A percentile compares a stretch with the other conserved stretches of the same genome.
Evolutionary conservation across 2,113 vertebrate species (phyloP).

Genomic region (Dromiciops gliroides): DNA sequence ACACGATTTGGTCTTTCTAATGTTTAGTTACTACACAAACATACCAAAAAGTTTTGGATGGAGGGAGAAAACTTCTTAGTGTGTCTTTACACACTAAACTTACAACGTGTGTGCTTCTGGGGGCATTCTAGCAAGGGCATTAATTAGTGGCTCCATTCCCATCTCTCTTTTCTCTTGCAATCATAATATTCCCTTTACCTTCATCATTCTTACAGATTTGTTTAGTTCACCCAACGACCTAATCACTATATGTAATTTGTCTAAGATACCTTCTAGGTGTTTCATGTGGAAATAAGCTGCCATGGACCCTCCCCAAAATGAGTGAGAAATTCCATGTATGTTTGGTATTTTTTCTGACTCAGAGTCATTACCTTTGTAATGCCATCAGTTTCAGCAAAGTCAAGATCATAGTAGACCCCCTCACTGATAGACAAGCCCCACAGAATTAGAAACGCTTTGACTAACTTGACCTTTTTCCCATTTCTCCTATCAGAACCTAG

Average conservation of each 20-base stretch:
- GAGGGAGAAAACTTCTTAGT: not conserved
- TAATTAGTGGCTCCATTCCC: slow-evolving; percentile 39
- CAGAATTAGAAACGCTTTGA: slow-evolving; percentile 36
- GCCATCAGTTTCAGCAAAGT: slow-evolving; percentile 37
- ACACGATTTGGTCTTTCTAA: not conserved
- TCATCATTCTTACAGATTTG: not conserved
- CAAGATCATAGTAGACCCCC: slow-evolving; percentile 38
- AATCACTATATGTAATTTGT: slow-evolving; percentile 53
- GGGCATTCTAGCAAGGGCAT: slow-evolving; percentile 4
- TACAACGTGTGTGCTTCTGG: slow-evolving; percentile 7
- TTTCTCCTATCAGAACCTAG: slow-evolving; percentile 35
- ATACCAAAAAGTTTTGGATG: slow-evolving; percentile 44
- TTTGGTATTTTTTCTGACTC: slow-evolving; percentile 31
- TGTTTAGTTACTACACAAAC: not conserved
- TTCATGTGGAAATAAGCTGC: slow-evolving; percentile 10
- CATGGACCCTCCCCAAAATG: slow-evolving; percentile 36
- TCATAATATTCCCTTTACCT: slow-evolving; percentile 40
- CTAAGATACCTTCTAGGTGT: slow-evolving; percentile 37
- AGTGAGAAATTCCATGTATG: slow-evolving; percentile 43
- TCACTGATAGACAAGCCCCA: slow-evolving; percentile 22
- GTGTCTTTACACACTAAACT: slow-evolving; percentile 20
- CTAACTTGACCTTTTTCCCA: slow-evolving; percentile 46
- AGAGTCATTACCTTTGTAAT: slow-evolving; percentile 43
- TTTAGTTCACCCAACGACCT: slow-evolving; percentile 25
- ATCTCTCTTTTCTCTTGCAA: slow-evolving; percentile 37